Evolutionary conservation across 2,888 invertebrate genomes (phyloP).

Genomic region (Mythimna lalbum): DNA sequence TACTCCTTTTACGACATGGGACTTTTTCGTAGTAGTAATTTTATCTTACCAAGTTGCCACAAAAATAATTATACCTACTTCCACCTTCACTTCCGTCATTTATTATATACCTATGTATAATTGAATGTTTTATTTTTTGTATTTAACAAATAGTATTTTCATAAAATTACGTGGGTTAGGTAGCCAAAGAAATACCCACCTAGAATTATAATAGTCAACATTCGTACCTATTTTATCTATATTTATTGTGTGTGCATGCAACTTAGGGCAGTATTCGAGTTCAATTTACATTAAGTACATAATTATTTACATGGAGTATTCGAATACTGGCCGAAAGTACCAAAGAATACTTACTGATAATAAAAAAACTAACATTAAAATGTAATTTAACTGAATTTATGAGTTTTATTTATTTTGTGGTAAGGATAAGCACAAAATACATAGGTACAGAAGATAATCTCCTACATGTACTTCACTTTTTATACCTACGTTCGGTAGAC

Average conservation of each 20-base stretch:
- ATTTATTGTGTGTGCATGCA: slow-evolving; percentile 48
- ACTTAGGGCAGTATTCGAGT: slow-evolving; percentile 58
- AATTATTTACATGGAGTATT: slow-evolving; percentile 46
- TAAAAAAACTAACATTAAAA: slow-evolving; percentile 66
- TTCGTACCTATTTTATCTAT: slow-evolving; percentile 47
- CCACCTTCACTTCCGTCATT: neutral
- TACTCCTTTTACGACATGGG: no score
- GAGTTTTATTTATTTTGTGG: slow-evolving; percentile 35
- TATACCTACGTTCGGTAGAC: no score
- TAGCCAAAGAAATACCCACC: slow-evolving; percentile 76
- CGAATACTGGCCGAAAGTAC: slow-evolving; percentile 74
- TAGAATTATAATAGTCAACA: slow-evolving; percentile 50
- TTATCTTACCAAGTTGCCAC: no score
- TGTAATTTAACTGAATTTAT: slow-evolving; percentile 41
- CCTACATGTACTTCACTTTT: no score
- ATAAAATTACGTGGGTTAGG: slow-evolving; percentile 47
- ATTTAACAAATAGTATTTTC: slow-evolving; percentile 14
- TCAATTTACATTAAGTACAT: no score
- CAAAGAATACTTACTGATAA: slow-evolving; percentile 73
- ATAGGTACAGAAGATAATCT: no score
- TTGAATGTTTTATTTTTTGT: neutral
- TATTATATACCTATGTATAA: neutral
- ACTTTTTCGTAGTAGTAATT: neutral
- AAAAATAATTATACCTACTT: no score
- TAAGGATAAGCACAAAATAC: no score